phyloP scores from a whole-genome alignment of 2,888 invertebrate species.

The Onthophagus sagittarius region DNA sequence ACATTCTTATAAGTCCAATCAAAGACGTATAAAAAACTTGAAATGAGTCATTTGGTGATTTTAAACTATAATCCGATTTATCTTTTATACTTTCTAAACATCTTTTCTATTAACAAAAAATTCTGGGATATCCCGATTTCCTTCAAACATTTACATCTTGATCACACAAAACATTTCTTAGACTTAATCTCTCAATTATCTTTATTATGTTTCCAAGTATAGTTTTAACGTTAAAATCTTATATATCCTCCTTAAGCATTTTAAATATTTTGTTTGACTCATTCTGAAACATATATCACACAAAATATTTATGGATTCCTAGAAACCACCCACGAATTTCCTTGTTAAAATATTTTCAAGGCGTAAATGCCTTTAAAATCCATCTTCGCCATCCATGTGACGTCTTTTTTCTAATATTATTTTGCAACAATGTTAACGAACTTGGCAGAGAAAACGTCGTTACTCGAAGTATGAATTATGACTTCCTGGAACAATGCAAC shows the following conservation, averaged over 20 bases:
- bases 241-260: background rate
- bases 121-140: too few relatives aligned
- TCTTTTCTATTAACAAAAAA: too few relatives aligned
- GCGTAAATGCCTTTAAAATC: background rate
- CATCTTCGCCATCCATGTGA: background rate
- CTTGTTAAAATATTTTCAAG: background rate
- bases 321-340: background rate
- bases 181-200: too few relatives aligned
- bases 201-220: too few relatives aligned
- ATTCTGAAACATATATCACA: background rate
- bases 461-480: background rate
- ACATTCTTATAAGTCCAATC: too few relatives aligned
- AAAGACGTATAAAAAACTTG: background rate
- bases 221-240: too few relatives aligned
- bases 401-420: background rate
- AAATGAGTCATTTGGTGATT: background rate
- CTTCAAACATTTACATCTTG: too few relatives aligned
- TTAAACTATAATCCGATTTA: too few relatives aligned
- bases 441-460: background rate
- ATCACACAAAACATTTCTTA: too few relatives aligned
- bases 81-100: too few relatives aligned
- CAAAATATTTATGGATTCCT: background rate
- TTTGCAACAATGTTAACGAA: background rate
- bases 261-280: background rate
- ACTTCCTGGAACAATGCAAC: background rate